These are phyloP conservation scores for Drosophila setifemur DNA, from an alignment of 1,140 invertebrate genomes.

Conservation along the genomic window DNA sequence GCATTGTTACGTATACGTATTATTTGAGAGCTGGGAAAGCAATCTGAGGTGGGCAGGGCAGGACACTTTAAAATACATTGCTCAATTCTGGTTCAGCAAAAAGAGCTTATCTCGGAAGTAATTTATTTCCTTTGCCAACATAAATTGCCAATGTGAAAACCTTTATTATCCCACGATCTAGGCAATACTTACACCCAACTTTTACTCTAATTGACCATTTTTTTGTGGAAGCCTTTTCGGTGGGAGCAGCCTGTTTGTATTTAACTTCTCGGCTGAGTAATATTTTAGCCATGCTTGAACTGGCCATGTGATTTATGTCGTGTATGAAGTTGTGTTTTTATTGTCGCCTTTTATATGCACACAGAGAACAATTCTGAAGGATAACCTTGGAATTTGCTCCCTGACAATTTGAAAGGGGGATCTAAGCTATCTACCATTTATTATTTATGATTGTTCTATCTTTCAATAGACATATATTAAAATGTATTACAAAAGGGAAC, in stretches of 20 bases:
- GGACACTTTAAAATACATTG: constrained; percentile 5
- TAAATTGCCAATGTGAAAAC: constrained; percentile 3
- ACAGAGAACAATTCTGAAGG: too few relatives aligned
- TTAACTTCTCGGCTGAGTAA: constrained; percentile 17
- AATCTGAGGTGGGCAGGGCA: background rate
- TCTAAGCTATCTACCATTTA: too few relatives aligned
- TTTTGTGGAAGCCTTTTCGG: too few relatives aligned
- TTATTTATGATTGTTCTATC: too few relatives aligned
- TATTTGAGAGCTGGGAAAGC: background rate
- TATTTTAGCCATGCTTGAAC: constrained; percentile 25
- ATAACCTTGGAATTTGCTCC: too few relatives aligned
- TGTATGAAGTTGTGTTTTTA: constrained; percentile 47
- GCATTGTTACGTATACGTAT: background rate
- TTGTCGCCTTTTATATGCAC: constrained; percentile 22
- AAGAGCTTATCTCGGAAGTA: constrained; percentile 1
- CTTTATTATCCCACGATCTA: constrained; percentile 25
- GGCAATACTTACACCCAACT: constrained; percentile 14
- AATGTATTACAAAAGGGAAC: too few relatives aligned
- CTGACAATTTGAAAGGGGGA: too few relatives aligned
- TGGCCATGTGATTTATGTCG: constrained; percentile 44
- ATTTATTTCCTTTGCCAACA: constrained; percentile 8
- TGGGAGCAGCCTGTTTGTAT: constrained; percentile 3
- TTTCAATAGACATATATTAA: constrained; percentile 20
- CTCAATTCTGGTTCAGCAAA: background rate
- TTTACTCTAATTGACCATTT: constrained; percentile 29